These are phyloP conservation scores for Daphoenositta chrysoptera DNA, from an alignment of 2,113 vertebrate species.

Conservation along the genomic window DNA sequence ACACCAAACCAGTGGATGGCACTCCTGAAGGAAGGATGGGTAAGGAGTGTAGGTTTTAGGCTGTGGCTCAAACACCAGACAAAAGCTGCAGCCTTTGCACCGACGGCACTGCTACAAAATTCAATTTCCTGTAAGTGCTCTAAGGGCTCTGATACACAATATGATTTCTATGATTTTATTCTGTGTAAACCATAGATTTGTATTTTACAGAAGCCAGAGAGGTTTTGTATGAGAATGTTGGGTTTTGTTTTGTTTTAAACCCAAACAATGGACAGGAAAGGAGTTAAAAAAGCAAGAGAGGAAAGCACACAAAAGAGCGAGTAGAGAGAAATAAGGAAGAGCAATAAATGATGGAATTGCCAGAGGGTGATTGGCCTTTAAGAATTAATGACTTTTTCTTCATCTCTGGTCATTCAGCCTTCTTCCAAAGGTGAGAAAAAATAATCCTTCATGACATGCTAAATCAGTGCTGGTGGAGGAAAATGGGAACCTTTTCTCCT, in stretches of 20 bases:
- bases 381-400: constrained; percentile 19
- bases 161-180: background rate
- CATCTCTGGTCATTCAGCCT: constrained; percentile 1
- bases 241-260: too few relatives aligned
- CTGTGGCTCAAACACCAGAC: background rate
- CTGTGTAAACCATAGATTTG: background rate
- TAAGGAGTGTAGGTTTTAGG: background rate
- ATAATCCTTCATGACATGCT: background rate
- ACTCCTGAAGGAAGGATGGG: background rate
- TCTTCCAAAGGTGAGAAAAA: constrained; percentile 12
- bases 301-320: background rate
- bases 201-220: background rate
- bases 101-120: background rate
- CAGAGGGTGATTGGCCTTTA: constrained; percentile 13
- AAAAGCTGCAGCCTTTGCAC: background rate
- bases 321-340: background rate
- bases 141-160: background rate
- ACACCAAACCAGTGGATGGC: background rate
- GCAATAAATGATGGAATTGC: background rate
- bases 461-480: background rate
- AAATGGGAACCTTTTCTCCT: background rate
- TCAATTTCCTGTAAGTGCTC: background rate
- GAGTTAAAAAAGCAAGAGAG: background rate
- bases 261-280: background rate
- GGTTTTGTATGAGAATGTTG: background rate